Evolutionary conservation across 1,140 invertebrate genomes (phyloP).

Genomic region (Streblospio benedicti): DNA sequence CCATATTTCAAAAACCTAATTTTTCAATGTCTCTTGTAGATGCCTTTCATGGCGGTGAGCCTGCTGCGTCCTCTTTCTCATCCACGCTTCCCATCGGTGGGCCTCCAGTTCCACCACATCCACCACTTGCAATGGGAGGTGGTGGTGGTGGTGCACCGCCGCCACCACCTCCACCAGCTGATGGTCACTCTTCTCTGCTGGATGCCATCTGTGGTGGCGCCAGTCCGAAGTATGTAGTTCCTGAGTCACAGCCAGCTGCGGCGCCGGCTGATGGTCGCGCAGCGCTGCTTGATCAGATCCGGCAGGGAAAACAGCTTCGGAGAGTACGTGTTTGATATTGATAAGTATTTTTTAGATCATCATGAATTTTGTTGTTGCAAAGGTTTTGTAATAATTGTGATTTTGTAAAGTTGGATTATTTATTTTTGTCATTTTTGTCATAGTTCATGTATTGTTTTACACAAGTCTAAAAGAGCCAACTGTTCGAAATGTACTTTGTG

Average conservation of each 20-base stretch:
- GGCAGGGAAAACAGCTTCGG: constrained; percentile 65
- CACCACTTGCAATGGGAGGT: constrained; percentile 13
- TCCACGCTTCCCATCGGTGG: not conserved
- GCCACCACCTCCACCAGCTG: constrained; percentile 34
- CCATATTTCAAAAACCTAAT: not conserved
- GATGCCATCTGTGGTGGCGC: constrained; percentile 66
- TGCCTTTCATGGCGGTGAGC: not conserved
- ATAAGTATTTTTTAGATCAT: too few relatives aligned
- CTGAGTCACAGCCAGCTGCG: constrained; percentile 4
- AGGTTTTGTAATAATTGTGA: not conserved
- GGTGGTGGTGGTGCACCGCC: constrained; percentile 18
- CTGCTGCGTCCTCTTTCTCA: constrained; percentile 1
- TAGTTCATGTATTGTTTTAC: not conserved
- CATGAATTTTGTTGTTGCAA: not conserved
- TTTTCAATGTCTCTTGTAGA: not conserved
- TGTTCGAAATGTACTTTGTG: too few relatives aligned
- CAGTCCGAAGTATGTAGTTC: constrained; percentile 40
- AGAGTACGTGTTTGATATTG: constrained; percentile 44
- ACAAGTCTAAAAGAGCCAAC: too few relatives aligned
- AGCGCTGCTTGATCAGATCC: constrained; percentile 69
- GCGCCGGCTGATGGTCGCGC: constrained; percentile 51
- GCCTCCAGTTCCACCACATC: constrained; percentile 15
- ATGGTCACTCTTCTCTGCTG: constrained; percentile 62
- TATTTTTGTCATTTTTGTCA: not conserved
- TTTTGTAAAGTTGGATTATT: not conserved